These are phyloP conservation scores for Macaria liturata DNA, from an alignment of 2,888 invertebrate species.

Conservation along the genomic window DNA sequence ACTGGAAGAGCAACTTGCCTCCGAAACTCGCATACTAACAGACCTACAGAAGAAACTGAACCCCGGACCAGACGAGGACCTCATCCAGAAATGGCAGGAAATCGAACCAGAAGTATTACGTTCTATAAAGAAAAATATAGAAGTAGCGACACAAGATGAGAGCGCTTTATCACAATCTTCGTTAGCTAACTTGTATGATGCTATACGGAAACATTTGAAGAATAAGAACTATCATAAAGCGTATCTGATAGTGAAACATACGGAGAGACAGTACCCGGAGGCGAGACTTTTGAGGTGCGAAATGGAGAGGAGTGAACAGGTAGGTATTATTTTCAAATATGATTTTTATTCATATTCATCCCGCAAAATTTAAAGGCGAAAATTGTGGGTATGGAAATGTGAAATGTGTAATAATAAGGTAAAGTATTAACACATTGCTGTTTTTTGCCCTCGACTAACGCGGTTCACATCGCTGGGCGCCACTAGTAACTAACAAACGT, in stretches of 20 bases:
- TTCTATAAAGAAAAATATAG: constrained; percentile 76
- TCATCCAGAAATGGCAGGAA: constrained; percentile 77
- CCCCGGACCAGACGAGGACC: constrained; percentile 70
- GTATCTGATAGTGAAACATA: constrained; percentile 73
- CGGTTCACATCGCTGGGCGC: too few relatives aligned
- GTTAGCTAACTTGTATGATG: constrained; percentile 68
- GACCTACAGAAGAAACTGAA: constrained; percentile 81
- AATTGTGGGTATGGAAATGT: too few relatives aligned
- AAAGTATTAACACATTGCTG: too few relatives aligned
- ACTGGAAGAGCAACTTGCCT: constrained; percentile 83
- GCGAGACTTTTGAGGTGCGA: constrained; percentile 72
- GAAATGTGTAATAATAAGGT: too few relatives aligned
- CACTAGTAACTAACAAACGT: too few relatives aligned
- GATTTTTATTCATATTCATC: too few relatives aligned
- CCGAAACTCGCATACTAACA: constrained; percentile 85
- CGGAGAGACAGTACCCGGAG: constrained; percentile 74
- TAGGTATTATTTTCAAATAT: constrained; percentile 56
- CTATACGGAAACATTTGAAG: constrained; percentile 68
- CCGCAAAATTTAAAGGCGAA: too few relatives aligned
- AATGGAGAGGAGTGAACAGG: constrained; percentile 78
- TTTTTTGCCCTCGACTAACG: too few relatives aligned
- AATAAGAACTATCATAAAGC: constrained; percentile 80
- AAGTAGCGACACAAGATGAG: constrained; percentile 73
- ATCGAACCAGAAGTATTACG: constrained; percentile 77
- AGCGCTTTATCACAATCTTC: constrained; percentile 72